Evolutionary conservation across 2,113 vertebrate genomes (phyloP).

Genomic region (Pagrus major): DNA sequence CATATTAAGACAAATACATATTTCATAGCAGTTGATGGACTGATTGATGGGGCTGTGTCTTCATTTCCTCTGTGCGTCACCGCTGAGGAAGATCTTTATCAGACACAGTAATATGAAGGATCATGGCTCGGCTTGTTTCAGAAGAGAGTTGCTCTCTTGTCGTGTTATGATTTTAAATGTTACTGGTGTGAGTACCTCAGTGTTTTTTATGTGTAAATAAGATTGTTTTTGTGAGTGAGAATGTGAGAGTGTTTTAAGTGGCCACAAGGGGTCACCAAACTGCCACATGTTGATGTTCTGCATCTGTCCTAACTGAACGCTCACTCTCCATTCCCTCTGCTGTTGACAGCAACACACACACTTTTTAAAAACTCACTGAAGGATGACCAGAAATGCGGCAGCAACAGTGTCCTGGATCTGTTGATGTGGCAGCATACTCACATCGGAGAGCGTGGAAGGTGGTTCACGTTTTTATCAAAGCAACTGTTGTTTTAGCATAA

Average conservation of each 20-base stretch:
- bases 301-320: neutral
- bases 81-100: constrained; percentile 62
- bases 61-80: constrained; percentile 58
- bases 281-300: constrained; percentile 43
- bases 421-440: constrained; percentile 53
- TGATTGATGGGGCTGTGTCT: constrained; percentile 66
- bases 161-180: constrained; percentile 52
- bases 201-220: neutral
- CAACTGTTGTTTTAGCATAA: constrained; percentile 65
- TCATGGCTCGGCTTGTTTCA: constrained; percentile 57
- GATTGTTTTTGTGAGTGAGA: neutral
- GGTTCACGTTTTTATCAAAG: constrained; percentile 42
- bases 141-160: constrained; percentile 28
- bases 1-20: constrained; percentile 76
- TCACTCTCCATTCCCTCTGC: constrained; percentile 24
- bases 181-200: constrained; percentile 6
- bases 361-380: constrained; percentile 57
- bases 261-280: constrained; percentile 72
- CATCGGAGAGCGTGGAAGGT: constrained; percentile 36
- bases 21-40: constrained; percentile 67
- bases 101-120: constrained; percentile 34
- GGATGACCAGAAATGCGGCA: constrained; percentile 58
- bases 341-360: constrained; percentile 41
- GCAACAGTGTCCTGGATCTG: constrained; percentile 45
- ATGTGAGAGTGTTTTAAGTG: neutral